Percentiles rank a stretch among this genome's conserved stretches.
phyloP scores from a whole-genome alignment of 2,888 invertebrate genomes.

The Ophion ellenae region DNA sequence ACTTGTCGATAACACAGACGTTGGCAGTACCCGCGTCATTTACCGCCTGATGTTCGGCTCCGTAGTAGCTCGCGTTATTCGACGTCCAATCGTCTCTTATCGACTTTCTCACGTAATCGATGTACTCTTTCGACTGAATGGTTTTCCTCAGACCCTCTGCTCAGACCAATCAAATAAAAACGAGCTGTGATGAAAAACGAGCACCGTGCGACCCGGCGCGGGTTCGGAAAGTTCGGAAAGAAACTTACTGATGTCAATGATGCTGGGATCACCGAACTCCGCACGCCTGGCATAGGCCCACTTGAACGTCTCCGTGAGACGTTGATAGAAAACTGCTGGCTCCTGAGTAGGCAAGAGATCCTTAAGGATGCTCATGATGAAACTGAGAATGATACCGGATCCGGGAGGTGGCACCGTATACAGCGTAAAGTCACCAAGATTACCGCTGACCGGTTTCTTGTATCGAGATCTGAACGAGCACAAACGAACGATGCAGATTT shows the following conservation, averaged over 20 bases:
- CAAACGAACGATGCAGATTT: too few species aligned
- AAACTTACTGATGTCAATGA: conserved; percentile 88
- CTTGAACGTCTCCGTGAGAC: conserved; percentile 95
- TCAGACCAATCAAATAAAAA: too few species aligned
- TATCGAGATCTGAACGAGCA: conserved; percentile 73
- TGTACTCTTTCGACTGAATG: conserved; percentile 87
- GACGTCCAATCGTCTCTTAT: conserved; percentile 89
- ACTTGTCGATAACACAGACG: conserved; percentile 91
- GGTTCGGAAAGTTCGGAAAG: too few species aligned
- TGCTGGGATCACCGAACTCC: conserved; percentile 93
- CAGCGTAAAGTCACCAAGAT: conserved; percentile 87
- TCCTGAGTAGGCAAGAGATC: conserved; percentile 87
- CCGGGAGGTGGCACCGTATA: conserved; percentile 94
- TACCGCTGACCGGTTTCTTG: conserved; percentile 86
- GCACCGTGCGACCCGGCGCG: too few species aligned
- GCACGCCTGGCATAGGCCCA: conserved; percentile 95
- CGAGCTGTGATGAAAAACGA: too few species aligned
- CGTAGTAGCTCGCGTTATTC: conserved; percentile 88
- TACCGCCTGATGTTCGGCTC: conserved; percentile 84
- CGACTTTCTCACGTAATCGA: conserved; percentile 85
- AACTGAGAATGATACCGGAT: conserved; percentile 91
- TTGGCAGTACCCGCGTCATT: conserved; percentile 94
- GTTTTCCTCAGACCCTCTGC: conserved; percentile 81
- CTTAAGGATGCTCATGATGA: conserved; percentile 92
- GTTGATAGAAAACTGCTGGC: conserved; percentile 90